Conservation (phyloP, 2,797 vertebrate genomes). For the Apodemus agrarius region DNA sequence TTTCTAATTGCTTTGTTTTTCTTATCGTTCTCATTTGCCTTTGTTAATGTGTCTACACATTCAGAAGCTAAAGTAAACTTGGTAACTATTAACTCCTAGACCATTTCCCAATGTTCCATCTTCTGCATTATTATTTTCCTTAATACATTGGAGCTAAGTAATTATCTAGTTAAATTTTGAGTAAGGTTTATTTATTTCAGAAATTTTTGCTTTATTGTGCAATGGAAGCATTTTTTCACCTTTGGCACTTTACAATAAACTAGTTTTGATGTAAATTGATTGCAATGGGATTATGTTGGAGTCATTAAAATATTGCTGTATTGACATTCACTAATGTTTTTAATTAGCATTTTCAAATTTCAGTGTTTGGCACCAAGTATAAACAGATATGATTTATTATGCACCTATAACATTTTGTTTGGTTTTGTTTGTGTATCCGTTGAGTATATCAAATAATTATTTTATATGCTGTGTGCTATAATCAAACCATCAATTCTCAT, state of each 20-base stretch:
- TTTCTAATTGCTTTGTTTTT: neutral
- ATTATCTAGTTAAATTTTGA: constrained; percentile 92
- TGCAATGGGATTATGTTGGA: constrained; percentile 93
- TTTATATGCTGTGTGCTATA: constrained; percentile 54
- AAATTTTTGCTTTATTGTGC: constrained; percentile 88
- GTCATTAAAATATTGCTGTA: constrained; percentile 96
- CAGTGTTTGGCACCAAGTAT: constrained; percentile 90
- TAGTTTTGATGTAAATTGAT: constrained; percentile 95
- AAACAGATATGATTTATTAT: constrained; percentile 89
- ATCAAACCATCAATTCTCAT: neutral
- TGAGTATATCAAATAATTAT: constrained; percentile 83
- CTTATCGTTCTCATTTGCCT: neutral
- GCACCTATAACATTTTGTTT: constrained; percentile 78
- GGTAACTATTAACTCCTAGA: constrained; percentile 79
- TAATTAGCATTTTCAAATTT: constrained; percentile 93
- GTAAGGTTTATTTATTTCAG: constrained; percentile 91
- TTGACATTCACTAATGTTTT: constrained; percentile 93
- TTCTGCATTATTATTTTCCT: constrained; percentile 83
- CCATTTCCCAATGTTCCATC: constrained; percentile 81
- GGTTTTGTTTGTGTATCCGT: constrained; percentile 88
- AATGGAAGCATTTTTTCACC: constrained; percentile 90
- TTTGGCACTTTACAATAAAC: constrained; percentile 91
- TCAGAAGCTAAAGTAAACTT: constrained; percentile 68
- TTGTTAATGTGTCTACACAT: constrained; percentile 17
- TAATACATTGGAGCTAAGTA: constrained; percentile 92